Evolutionary conservation across 2,113 vertebrate genomes (phyloP).

Genomic region (Calypte anna): DNA sequence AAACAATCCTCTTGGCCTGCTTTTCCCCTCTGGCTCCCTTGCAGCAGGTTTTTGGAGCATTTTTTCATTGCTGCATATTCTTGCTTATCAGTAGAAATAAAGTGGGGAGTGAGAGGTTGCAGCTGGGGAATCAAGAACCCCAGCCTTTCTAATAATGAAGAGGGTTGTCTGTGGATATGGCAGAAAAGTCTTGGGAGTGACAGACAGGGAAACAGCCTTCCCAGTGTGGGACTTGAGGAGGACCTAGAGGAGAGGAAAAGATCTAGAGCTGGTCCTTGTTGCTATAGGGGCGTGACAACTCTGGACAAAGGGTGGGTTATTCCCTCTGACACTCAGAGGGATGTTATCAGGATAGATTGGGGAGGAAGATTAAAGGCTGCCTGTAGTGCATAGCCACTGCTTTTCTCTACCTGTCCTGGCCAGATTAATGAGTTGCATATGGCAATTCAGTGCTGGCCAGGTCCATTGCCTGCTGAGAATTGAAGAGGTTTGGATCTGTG

Average conservation of each 20-base stretch:
- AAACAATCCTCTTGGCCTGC: background rate
- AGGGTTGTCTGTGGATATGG: background rate
- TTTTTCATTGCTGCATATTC: background rate
- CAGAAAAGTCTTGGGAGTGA: background rate
- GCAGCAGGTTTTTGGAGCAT: background rate
- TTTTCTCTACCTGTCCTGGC: background rate
- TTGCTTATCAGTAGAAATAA: background rate
- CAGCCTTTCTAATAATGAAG: background rate
- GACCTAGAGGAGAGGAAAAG: background rate
- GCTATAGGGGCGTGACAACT: background rate
- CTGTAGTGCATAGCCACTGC: background rate
- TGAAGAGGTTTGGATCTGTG: constrained; percentile 40
- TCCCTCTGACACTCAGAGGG: background rate
- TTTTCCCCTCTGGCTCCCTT: background rate
- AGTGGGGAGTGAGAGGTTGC: background rate
- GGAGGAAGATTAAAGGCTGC: constrained; percentile 12
- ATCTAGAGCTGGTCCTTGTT: background rate
- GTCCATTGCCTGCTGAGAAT: background rate
- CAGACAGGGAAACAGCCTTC: background rate
- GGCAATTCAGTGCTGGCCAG: background rate
- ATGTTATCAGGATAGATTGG: constrained; percentile 1
- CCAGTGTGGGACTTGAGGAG: background rate
- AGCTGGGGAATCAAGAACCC: background rate
- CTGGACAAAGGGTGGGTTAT: background rate
- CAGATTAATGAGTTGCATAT: constrained; percentile 54